phyloP scores from a whole-genome alignment of 2,113 vertebrate species.

The Pedionomus torquatus region DNA sequence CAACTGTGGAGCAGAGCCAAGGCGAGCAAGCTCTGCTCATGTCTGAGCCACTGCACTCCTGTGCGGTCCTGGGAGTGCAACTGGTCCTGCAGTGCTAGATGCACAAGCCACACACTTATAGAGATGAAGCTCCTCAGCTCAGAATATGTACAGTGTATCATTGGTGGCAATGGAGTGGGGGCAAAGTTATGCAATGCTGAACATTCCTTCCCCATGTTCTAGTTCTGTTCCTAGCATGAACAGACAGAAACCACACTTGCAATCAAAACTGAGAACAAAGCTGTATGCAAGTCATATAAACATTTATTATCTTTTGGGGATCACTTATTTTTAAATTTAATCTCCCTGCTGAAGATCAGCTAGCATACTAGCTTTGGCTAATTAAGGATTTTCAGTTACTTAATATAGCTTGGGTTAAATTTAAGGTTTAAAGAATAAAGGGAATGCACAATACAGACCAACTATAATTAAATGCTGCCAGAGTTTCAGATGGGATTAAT shows the following conservation, averaged over 20 bases:
- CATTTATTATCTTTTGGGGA: not conserved
- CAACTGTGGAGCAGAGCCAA: not conserved
- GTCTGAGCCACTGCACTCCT: not conserved
- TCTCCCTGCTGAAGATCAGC: not conserved
- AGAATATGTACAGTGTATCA: not conserved
- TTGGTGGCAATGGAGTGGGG: not conserved
- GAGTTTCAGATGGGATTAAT: constrained; percentile 16
- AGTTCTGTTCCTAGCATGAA: not conserved
- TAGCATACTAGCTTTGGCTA: not conserved
- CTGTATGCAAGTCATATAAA: not conserved
- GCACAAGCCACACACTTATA: not conserved
- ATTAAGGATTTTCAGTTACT: constrained; percentile 21
- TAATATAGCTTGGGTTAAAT: not conserved
- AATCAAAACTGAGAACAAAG: not conserved
- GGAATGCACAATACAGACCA: not conserved
- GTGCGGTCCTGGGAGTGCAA: not conserved
- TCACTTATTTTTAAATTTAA: not conserved
- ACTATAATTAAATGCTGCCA: constrained; percentile 12
- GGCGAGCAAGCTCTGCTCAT: not conserved
- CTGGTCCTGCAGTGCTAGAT: rapidly evolving
- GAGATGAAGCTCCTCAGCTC: not conserved
- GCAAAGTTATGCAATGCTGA: not conserved
- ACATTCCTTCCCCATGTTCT: not conserved
- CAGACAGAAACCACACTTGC: not conserved
- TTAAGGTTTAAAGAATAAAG: constrained; percentile 20